Base-by-base conservation (phyloP, 2,888 invertebrate species). In the Atherix ibis region DNA sequence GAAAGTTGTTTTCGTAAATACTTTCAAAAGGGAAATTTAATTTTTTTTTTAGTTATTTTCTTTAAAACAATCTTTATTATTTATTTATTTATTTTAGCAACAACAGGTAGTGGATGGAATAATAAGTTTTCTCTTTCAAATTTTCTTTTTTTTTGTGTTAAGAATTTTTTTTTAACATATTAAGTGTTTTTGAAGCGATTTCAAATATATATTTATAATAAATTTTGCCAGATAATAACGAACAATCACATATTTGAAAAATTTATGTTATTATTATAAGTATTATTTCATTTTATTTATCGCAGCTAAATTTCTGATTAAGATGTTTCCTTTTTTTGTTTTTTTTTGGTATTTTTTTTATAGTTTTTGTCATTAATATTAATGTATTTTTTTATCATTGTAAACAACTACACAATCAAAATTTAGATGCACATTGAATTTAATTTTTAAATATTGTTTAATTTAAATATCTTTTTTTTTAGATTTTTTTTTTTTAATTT, bases 51-150 rank as follows among this genome's bases (percentile, higher is more conserved):
- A n/a, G n/a, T n/a, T n/a, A n/a, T n/a, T n/a, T n/a, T n/a, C n/a
- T n/a, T n/a, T n/a, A n/a, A n/a, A n/a, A n/a, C n/a, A n/a, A n/a
- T n/a, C n/a, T n/a, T n/a, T 19, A 6, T 19, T 9, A 19, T 19
- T 19, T 19, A 6, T 19, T 19, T 19, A 6, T 6, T 19, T 9
- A 19, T 32, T 31, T 22, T 36, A 36, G 36, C 29, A 35, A 18
- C 10, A 24, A 26, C n/a, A 32, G 36, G 29, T 32, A 27, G 35
- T 38, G 39, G 39, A 39, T 39, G 39, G 39, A 39, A 39, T 39
- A 36, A 39, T 39, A 36, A 32, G 29, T 39, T 36, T 26, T 24
- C 29, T 26, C 33, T 16, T 18, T 35, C 25, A 18, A 13, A 16
- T 27, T 27, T 33, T 27, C 25, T 12, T 27, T 33, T 15, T 32